A percentile compares a stretch with the other conserved stretches of the same genome.
Conservation (phyloP, 2,888 invertebrate species). For the Lobophora halterata region DNA sequence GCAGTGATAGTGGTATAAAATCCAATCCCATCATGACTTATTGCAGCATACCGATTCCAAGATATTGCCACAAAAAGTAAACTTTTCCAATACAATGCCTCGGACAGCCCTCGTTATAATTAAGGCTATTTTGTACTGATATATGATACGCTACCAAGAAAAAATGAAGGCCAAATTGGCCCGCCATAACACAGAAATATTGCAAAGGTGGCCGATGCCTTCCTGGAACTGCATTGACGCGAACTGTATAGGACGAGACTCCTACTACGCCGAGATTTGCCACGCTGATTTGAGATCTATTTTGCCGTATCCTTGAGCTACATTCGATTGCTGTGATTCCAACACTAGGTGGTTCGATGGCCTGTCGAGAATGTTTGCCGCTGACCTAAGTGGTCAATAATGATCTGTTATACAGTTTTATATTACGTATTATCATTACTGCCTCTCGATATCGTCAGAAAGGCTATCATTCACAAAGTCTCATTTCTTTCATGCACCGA, state of each 20-base stretch:
- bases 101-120: slow-evolving; percentile 10
- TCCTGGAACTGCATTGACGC: slow-evolving; percentile 74
- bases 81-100: background rate
- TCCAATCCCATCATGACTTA: too few relatives aligned
- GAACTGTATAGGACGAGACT: slow-evolving; percentile 53
- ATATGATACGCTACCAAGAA: slow-evolving; percentile 44
- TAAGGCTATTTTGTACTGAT: slow-evolving; percentile 24
- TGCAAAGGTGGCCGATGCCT: slow-evolving; percentile 73
- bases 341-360: slow-evolving; percentile 69
- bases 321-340: slow-evolving; percentile 41
- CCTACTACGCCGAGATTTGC: slow-evolving; percentile 42
- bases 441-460: slow-evolving; percentile 53
- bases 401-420: slow-evolving; percentile 72
- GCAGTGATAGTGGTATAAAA: too few relatives aligned
- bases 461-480: slow-evolving; percentile 40
- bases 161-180: slow-evolving; percentile 58
- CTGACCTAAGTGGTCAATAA: slow-evolving; percentile 77
- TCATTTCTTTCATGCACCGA: slow-evolving; percentile 36
- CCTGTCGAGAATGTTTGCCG: slow-evolving; percentile 76
- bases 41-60: too few relatives aligned
- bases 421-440: slow-evolving; percentile 59
- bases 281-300: slow-evolving; percentile 49
- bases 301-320: slow-evolving; percentile 35
- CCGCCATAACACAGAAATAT: slow-evolving; percentile 64
- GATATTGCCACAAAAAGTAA: slow-evolving; percentile 1